A percentile compares a stretch with the other conserved stretches of the same genome.
phyloP scores from a whole-genome alignment of 1,140 invertebrate genomes.

The Gonioctena quinquepunctata region DNA sequence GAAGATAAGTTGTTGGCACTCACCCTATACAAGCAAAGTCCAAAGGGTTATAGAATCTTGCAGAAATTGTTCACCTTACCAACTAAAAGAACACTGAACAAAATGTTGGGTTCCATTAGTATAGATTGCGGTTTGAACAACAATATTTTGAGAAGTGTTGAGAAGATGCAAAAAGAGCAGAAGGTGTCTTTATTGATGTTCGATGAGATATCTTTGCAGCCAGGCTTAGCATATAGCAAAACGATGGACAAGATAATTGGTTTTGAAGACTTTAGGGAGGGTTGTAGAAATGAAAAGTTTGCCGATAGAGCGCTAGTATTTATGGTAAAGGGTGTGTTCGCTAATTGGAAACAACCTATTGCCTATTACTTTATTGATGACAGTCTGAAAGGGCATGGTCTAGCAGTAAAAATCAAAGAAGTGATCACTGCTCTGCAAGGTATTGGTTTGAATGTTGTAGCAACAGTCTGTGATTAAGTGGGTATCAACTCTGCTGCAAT shows the following conservation, averaged over 20 bases:
- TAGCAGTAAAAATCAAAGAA: neutral
- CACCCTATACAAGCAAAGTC: conserved; percentile 23
- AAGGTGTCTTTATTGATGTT: no score
- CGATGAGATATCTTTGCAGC: no score
- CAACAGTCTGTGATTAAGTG: conserved; percentile 13
- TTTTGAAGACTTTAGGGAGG: no score
- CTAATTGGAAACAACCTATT: conserved; percentile 18
- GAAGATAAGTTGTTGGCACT: conserved; percentile 31
- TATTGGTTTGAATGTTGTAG: neutral
- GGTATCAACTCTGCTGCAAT: conserved; percentile 5
- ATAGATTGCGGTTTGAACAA: neutral
- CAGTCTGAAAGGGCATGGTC: neutral
- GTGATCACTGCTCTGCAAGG: neutral
- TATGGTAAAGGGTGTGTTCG: conserved; percentile 14
- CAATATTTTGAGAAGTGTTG: neutral
- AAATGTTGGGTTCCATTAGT: conserved; percentile 25
- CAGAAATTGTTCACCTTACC: conserved; percentile 30
- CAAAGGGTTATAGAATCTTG: conserved; percentile 25
- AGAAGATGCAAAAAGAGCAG: no score
- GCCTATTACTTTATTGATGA: neutral
- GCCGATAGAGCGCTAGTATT: conserved; percentile 22
- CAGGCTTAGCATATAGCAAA: no score
- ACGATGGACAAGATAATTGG: no score
- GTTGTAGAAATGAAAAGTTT: no score
- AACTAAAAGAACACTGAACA: conserved; percentile 20